phyloP scores from a whole-genome alignment of 2,888 invertebrate species.

The Yponomeuta evonymella region DNA sequence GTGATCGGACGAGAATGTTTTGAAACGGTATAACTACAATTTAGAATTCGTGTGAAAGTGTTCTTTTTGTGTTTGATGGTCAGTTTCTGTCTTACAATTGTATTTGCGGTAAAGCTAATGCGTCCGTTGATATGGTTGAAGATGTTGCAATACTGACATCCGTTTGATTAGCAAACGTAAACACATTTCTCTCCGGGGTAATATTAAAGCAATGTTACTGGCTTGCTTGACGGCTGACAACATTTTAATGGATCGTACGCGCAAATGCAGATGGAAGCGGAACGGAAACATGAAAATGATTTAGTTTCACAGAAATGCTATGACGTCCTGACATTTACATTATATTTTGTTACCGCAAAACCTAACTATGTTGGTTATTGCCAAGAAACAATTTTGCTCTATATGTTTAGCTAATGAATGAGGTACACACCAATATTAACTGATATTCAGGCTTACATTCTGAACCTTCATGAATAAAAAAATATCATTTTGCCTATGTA shows the following conservation, averaged over 20 bases:
- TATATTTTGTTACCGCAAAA: conserved; percentile 32
- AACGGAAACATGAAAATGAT: conserved; percentile 60
- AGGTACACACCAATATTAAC: neutral
- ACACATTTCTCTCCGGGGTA: conserved; percentile 53
- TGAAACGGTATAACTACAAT: conserved; percentile 21
- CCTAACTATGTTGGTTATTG: conserved; percentile 29
- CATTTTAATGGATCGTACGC: conserved; percentile 51
- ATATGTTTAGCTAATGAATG: neutral
- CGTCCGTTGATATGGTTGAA: conserved; percentile 38
- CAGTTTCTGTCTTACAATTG: conserved; percentile 43
- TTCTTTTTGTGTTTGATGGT: conserved; percentile 46
- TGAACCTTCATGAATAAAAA: neutral
- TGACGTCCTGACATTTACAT: conserved; percentile 36
- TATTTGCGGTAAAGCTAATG: conserved; percentile 11
- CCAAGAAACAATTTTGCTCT: conserved; percentile 6
- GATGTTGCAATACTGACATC: conserved; percentile 53
- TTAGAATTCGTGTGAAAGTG: conserved; percentile 42
- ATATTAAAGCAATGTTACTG: conserved; percentile 48
- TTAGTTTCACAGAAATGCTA: conserved; percentile 49
- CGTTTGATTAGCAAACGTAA: conserved; percentile 65
- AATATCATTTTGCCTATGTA: neutral
- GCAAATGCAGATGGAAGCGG: conserved; percentile 41
- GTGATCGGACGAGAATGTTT: conserved; percentile 29
- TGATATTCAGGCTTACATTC: neutral
- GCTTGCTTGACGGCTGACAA: conserved; percentile 43